These are phyloP conservation scores for Pachyseris speciosa DNA, from an alignment of 64 coral and sea anemone genomes.

Conservation along the genomic window DNA sequence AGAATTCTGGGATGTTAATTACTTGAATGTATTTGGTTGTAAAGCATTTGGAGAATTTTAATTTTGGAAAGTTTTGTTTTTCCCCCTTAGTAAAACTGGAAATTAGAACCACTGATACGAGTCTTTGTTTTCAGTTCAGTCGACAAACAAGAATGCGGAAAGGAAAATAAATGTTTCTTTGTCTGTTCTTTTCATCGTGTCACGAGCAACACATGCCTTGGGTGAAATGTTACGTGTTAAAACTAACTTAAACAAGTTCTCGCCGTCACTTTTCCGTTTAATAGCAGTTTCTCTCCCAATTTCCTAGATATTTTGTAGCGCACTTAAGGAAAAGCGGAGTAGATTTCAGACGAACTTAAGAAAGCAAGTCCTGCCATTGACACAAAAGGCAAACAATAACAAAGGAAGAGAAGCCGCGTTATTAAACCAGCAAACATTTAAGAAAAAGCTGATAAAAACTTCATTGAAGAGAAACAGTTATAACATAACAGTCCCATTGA, in stretches of 20 bases:
- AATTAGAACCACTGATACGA: neutral
- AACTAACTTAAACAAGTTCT: constrained; percentile 6
- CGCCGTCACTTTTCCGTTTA: neutral
- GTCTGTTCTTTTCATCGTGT: neutral
- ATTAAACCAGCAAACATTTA: neutral
- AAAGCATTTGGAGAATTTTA: too few species aligned
- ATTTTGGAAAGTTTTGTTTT: too few species aligned
- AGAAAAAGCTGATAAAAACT: constrained; percentile 6
- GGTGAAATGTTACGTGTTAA: neutral
- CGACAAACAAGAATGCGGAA: neutral
- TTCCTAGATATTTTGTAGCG: too few species aligned
- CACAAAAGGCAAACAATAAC: neutral
- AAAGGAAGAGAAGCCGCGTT: neutral
- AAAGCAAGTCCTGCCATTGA: neutral
- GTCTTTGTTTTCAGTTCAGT: neutral
- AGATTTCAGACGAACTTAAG: too few species aligned
- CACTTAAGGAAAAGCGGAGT: too few species aligned
- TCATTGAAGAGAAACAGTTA: constrained; percentile 21
- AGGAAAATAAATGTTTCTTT: neutral
- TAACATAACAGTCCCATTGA: neutral
- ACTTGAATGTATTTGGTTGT: neutral
- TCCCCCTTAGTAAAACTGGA: too few species aligned
- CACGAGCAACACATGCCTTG: neutral
- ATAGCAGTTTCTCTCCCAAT: too few species aligned
- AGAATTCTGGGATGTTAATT: neutral